Base-by-base conservation (phyloP, 1,140 invertebrate species). In the Polypedilum pembai region DNA sequence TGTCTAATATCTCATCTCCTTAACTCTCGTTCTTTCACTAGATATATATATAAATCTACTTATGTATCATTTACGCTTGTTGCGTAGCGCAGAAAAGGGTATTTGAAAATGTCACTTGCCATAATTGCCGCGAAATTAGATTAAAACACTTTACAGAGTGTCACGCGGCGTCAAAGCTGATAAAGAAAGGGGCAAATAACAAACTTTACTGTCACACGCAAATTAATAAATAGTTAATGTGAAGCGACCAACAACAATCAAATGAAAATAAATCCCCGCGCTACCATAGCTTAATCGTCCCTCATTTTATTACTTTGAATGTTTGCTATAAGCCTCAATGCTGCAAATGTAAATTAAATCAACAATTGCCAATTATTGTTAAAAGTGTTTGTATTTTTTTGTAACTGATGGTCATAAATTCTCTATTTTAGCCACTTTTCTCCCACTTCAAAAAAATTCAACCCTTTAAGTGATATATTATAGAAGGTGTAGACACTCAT, bases 211-310 rank as follows among this genome's bases (percentile, higher is more conserved):
- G 45, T 56, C 45, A 3, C 45, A 56, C 45, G 45, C 45, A 56
- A 56, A 56, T 56, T 56, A 56, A 56, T 56, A 56, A 56, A 56
- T 56, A 56, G 45, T 56, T 56, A 56, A 56, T 56, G 45, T 56
- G 12, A 56, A 56, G 45, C n/a, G n/a, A 56, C 45, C 45, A 12
- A 56, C 45, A 15, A 15, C 45, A 56, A 56, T 33, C 24, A 33
- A 33, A 33, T 33, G 24, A 33, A 33, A 33, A 33, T 33, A 33
- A 33, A 33, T 33, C 24, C 24, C 24, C 5, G 24, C 24, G 24
- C 24, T 33, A 33, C 24, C 5, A 33, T 33, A 33, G 2, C 5
- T 33, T 33, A 3, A 33, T 33, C 24, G 24, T 33, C 24, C 24
- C 24, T 33, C 24, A 5, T 3, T 3, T 33, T 33, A 33, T 33